These are phyloP conservation scores for Himalopsyche anomala DNA, from an alignment of 2,888 invertebrate genomes.

Conservation along the genomic window DNA sequence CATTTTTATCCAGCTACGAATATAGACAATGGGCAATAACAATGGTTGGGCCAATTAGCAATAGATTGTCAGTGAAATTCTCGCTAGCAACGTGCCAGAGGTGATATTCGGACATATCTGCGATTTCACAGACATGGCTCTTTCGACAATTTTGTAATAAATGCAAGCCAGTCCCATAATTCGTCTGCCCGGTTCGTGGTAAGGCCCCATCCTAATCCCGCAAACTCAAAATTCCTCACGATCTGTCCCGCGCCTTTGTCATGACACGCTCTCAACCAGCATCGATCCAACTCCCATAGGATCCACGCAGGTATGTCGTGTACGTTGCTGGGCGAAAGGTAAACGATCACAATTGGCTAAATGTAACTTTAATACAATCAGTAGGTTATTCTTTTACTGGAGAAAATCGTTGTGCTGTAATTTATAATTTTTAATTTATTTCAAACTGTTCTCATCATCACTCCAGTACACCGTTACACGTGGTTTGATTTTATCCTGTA, in stretches of 20 bases:
- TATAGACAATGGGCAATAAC: no score
- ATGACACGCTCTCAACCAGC: constrained; percentile 55
- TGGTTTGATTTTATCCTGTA: no score
- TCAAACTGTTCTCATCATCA: no score
- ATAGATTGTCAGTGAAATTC: neutral
- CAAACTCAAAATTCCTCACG: constrained; percentile 63
- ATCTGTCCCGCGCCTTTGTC: constrained; percentile 56
- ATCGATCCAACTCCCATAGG: constrained; percentile 23
- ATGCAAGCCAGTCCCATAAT: constrained; percentile 9
- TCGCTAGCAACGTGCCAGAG: neutral
- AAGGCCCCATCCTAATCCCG: constrained; percentile 59
- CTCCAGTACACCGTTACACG: no score
- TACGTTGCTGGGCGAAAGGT: neutral
- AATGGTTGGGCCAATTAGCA: neutral
- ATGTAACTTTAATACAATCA: neutral
- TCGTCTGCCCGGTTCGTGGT: constrained; percentile 49
- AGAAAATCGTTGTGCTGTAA: no score
- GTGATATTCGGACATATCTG: neutral
- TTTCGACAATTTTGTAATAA: neutral
- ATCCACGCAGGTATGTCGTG: constrained; percentile 1
- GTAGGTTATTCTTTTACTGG: no score
- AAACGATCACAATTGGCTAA: neutral
- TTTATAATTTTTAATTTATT: no score
- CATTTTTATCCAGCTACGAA: no score
- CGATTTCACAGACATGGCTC: neutral